These are phyloP conservation scores for Acanthococcus lagerstroemiae DNA, from an alignment of 2,888 invertebrate genomes.

Conservation along the genomic window DNA sequence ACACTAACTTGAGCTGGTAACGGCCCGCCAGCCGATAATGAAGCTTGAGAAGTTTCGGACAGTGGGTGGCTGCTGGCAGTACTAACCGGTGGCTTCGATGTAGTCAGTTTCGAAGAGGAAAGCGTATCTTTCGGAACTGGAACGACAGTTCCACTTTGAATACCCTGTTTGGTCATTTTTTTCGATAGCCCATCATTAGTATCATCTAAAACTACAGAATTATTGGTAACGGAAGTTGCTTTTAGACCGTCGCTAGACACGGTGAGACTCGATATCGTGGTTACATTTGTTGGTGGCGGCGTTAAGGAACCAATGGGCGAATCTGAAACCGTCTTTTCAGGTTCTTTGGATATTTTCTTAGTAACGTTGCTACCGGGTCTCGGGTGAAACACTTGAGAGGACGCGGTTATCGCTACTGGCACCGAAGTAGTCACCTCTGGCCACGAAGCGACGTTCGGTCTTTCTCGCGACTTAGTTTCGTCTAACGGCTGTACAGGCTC, in stretches of 20 bases:
- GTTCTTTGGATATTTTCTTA: background rate
- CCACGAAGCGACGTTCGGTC: background rate
- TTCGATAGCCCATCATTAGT: constrained; percentile 1
- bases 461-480: background rate
- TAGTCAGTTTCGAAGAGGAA: background rate
- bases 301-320: background rate
- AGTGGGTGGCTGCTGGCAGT: constrained; percentile 5
- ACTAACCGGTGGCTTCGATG: background rate
- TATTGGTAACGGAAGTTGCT: constrained; percentile 16
- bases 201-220: constrained; percentile 11
- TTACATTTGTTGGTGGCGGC: background rate
- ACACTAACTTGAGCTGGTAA: constrained; percentile 1
- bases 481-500: background rate
- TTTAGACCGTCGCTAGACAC: constrained; percentile 10
- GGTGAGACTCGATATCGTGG: constrained; percentile 10
- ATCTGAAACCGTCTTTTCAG: background rate
- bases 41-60: background rate
- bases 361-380: background rate
- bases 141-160: background rate
- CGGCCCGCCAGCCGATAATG: background rate
- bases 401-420: background rate
- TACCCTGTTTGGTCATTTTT: constrained; percentile 16
- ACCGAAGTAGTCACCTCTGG: background rate
- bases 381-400: background rate
- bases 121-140: background rate